These are phyloP conservation scores for Thunnus albacares DNA, from an alignment of 2,797 vertebrate genomes.

Conservation along the genomic window DNA sequence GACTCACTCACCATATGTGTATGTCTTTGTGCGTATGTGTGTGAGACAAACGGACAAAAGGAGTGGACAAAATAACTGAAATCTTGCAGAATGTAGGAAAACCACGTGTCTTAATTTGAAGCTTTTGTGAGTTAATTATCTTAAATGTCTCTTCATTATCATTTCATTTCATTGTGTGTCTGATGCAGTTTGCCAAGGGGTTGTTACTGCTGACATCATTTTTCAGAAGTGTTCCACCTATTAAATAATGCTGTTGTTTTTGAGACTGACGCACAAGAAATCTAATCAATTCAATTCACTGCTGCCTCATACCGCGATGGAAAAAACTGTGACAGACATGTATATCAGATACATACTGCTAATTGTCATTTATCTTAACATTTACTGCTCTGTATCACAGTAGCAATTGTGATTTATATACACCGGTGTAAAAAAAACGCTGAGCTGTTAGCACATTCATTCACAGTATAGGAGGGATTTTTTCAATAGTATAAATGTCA, in stretches of 20 bases:
- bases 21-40: slow-evolving; percentile 14
- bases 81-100: background rate
- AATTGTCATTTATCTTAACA: slow-evolving; percentile 33
- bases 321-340: slow-evolving; percentile 26
- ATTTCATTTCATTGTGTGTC: slow-evolving; percentile 17
- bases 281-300: slow-evolving; percentile 37
- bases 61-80: slow-evolving; percentile 15
- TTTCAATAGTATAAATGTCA: slow-evolving; percentile 15
- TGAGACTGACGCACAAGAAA: background rate
- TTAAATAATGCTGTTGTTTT: slow-evolving; percentile 31
- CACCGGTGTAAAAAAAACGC: background rate
- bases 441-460: slow-evolving; percentile 4
- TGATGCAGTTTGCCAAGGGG: slow-evolving; percentile 13
- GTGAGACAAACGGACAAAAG: slow-evolving; percentile 27
- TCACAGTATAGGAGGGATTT: background rate
- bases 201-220: background rate
- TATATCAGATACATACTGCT: slow-evolving; percentile 14
- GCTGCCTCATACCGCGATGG: background rate
- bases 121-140: slow-evolving; percentile 13
- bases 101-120: slow-evolving; percentile 15
- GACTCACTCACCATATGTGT: slow-evolving; percentile 56
- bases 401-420: slow-evolving; percentile 33
- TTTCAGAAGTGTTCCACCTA: slow-evolving; percentile 19
- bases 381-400: slow-evolving; percentile 8
- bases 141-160: slow-evolving; percentile 26